phyloP scores from a whole-genome alignment of 1,140 invertebrate species.

The Leptestheria dahalacensis region DNA sequence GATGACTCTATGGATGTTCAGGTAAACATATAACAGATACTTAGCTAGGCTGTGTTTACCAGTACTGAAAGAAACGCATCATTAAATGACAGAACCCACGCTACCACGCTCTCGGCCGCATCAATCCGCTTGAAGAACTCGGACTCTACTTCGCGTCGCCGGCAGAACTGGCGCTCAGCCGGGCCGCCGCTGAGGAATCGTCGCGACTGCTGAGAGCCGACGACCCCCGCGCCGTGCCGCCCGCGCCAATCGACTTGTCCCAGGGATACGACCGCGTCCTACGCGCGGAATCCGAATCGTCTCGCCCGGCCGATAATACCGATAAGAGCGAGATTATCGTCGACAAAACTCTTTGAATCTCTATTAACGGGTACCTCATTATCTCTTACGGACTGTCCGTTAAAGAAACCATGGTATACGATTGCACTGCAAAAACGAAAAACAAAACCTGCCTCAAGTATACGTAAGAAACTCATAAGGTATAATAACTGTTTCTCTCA shows the following conservation, averaged over 20 bases:
- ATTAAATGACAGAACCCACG: too few species aligned
- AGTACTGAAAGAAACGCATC: too few species aligned
- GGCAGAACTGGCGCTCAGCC: neutral
- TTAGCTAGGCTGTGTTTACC: too few species aligned
- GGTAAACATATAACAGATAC: too few species aligned
- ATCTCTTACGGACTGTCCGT: neutral
- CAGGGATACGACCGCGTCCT: slow-evolving; percentile 13
- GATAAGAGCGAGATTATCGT: neutral
- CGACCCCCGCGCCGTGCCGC: neutral
- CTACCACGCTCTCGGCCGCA: neutral
- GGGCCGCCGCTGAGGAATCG: neutral
- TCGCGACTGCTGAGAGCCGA: neutral
- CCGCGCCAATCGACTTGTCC: slow-evolving; percentile 14
- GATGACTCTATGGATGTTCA: slow-evolving; percentile 14
- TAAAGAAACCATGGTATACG: neutral
- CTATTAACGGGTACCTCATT: neutral
- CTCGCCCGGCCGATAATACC: neutral
- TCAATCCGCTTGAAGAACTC: slow-evolving; percentile 11
- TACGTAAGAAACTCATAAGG: too few species aligned
- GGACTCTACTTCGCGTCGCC: slow-evolving; percentile 11
- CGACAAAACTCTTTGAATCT: too few species aligned
- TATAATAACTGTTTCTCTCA: too few species aligned
- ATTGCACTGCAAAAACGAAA: too few species aligned
- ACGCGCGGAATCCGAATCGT: slow-evolving; percentile 3
- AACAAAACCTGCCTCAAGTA: too few species aligned